Evolutionary conservation across 2,888 invertebrate species (phyloP).

Genomic region (Diarsia dahlii): DNA sequence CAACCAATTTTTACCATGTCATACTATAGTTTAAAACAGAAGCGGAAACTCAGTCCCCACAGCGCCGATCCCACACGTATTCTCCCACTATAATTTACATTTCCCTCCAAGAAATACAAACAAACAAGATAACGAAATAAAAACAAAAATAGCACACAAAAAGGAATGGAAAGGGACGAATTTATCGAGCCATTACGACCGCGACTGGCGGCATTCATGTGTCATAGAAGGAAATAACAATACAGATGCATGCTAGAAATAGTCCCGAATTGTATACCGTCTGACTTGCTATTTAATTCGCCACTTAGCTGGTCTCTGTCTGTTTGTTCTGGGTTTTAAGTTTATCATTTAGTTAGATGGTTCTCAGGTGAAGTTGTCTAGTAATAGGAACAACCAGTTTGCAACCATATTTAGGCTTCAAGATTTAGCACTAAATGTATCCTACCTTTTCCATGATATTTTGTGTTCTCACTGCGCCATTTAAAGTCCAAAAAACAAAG

Average conservation of each 20-base stretch:
- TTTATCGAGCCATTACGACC: slow-evolving; percentile 76
- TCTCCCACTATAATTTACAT: slow-evolving; percentile 59
- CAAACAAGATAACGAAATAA: slow-evolving; percentile 69
- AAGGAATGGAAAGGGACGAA: slow-evolving; percentile 70
- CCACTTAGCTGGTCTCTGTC: slow-evolving; percentile 35
- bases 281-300: slow-evolving; percentile 49
- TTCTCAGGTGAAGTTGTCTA: not conserved
- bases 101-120: slow-evolving; percentile 67
- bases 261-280: slow-evolving; percentile 31
- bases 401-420: not conserved
- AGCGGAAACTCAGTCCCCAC: slow-evolving; percentile 24
- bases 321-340: not conserved
- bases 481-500: not conserved
- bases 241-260: slow-evolving; percentile 57
- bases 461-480: not conserved
- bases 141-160: slow-evolving; percentile 69
- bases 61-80: slow-evolving; percentile 25
- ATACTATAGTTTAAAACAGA: slow-evolving; percentile 18
- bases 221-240: slow-evolving; percentile 69
- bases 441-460: not conserved
- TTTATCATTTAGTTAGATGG: slow-evolving; percentile 9
- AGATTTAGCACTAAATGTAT: not conserved
- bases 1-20: slow-evolving; percentile 10
- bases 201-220: slow-evolving; percentile 65
- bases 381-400: not conserved